A percentile compares a stretch with the other conserved stretches of the same genome.
Evolutionary conservation across 64 coral and sea anemone species (phyloP).

Genomic region (Platygyra sinensis): DNA sequence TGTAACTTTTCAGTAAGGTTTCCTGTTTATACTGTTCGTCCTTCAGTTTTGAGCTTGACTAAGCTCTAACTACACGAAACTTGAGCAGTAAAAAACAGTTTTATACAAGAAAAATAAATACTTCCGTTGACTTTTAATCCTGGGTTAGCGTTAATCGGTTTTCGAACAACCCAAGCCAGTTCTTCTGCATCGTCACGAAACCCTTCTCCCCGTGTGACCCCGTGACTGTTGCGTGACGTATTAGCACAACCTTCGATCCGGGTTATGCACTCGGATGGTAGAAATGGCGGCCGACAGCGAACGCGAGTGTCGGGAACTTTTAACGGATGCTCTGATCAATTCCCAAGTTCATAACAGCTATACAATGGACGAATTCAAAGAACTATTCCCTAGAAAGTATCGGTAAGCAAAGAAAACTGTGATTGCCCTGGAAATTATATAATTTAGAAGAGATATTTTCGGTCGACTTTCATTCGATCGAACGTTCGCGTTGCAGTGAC

Average conservation of each 20-base stretch:
- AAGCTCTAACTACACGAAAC: too few relatives aligned
- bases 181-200: background rate
- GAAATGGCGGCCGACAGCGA: slow-evolving; percentile 10
- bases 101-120: too few relatives aligned
- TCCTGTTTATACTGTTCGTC: too few relatives aligned
- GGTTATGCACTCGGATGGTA: background rate
- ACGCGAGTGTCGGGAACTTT: background rate
- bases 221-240: background rate
- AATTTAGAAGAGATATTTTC: background rate
- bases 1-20: too few relatives aligned
- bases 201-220: background rate
- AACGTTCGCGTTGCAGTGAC: slow-evolving; percentile 6
- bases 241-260: too few relatives aligned
- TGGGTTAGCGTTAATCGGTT: too few relatives aligned
- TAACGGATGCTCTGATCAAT: slow-evolving; percentile 28
- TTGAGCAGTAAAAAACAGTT: too few relatives aligned
- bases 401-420: slow-evolving; percentile 11
- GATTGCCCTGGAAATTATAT: too few relatives aligned
- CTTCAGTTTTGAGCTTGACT: too few relatives aligned
- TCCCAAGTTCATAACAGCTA: slow-evolving; percentile 30
- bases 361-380: slow-evolving; percentile 54
- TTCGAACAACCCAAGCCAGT: too few relatives aligned
- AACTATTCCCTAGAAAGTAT: slow-evolving; percentile 39
- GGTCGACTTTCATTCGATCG: background rate
- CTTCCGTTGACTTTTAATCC: too few relatives aligned